Evolutionary conservation across 2,888 invertebrate genomes (phyloP), one percentile per base, ranked within the genome.

Genomic region (Dryomyza anilis): DNA sequence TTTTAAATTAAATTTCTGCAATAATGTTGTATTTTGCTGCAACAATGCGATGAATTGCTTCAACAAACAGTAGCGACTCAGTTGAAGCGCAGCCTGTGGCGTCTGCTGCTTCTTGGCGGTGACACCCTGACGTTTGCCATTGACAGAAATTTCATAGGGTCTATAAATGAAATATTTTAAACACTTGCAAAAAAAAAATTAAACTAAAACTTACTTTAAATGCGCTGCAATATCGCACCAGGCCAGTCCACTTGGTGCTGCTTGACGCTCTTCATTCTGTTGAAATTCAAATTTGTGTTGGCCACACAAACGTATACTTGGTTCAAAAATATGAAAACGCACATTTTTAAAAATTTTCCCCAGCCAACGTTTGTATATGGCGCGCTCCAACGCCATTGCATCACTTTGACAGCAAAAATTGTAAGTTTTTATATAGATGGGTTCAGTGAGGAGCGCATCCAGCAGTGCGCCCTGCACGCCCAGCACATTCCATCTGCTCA

Each of bases 391-490:
- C 0, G 89, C 85, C 14, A 86, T 84, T 52, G 85, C 72, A 55
- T 87, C 87, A 78, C 87, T 92, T 7, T 87, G 86, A 66, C 87
- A 88, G 60, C 91, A 91, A 78, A 96, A 88, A 61, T 89, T 88
- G 65, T 94, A 86, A 60, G 89, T 87, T 61, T 86, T 83, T 0
- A 96, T 83, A 78, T 88, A 89, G 74, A 97, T 86, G 12, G 92
- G 90, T 65, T 85, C 76, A 3, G 84, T 76, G 23, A 95, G 80
- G 27, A 96, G 79, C 67, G 88, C 81, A 68, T 89, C 88, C 55
- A 96, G 78, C 3, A 97, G 83, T 3, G 92, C 88, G 3, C 97
- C 96, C 85, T 94, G 96, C 27, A 94, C 78, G 0, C 97, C 96
- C 33, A 95, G 78, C 67, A 92, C 85, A 76, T 91, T 89, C 97